These are phyloP conservation scores for Scortum barcoo DNA, from an alignment of 2,113 vertebrate species.

Conservation along the genomic window DNA sequence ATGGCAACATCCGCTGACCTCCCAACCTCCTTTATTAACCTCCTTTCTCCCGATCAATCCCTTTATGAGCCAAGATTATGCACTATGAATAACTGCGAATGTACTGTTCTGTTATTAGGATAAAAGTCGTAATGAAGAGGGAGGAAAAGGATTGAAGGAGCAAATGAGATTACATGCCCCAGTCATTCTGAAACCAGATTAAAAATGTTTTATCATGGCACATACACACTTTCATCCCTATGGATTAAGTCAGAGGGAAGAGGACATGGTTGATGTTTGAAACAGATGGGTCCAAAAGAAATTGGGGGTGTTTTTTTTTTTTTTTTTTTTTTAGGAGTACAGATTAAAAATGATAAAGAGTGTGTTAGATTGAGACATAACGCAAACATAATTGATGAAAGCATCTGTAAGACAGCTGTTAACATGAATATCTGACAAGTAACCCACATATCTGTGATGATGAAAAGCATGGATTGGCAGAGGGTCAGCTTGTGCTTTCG, in stretches of 20 bases:
- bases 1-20: constrained; percentile 22
- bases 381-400: constrained; percentile 1
- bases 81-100: constrained; percentile 24
- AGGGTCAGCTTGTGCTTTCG: background rate
- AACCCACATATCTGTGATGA: constrained; percentile 14
- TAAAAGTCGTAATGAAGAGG: background rate
- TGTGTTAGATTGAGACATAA: background rate
- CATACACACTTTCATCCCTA: constrained; percentile 30
- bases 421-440: constrained; percentile 8
- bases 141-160: constrained; percentile 31
- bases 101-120: constrained; percentile 19
- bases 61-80: constrained; percentile 24
- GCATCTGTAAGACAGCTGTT: constrained; percentile 13
- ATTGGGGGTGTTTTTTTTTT: background rate
- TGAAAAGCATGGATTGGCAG: constrained; percentile 7
- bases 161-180: constrained; percentile 62
- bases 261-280: constrained; percentile 10
- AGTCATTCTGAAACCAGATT: constrained; percentile 60
- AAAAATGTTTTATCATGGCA: constrained; percentile 47
- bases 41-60: constrained; percentile 26
- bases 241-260: constrained; percentile 54
- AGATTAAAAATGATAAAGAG: background rate
- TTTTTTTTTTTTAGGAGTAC: background rate
- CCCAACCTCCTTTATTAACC: constrained; percentile 45
- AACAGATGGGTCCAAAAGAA: constrained; percentile 52